Percentiles rank a stretch among this genome's conserved stretches.
Conservation (phyloP, 2,113 vertebrate genomes). For the Macaca nemestrina region DNA sequence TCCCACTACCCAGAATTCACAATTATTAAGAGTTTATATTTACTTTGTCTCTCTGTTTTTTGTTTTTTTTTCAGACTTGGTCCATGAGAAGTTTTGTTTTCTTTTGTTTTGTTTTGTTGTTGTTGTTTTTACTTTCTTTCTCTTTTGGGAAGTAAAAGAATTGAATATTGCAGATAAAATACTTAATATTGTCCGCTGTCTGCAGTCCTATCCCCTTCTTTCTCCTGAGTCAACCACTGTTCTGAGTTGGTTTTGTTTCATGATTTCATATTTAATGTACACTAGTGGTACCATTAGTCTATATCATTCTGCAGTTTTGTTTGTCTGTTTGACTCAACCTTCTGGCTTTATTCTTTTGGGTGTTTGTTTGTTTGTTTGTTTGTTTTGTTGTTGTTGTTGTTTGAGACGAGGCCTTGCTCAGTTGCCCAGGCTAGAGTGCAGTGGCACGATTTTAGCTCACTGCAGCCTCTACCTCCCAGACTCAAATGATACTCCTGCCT, state of each 20-base stretch:
- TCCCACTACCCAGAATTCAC: constrained; percentile 1
- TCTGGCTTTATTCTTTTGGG: background rate
- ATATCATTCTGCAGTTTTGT: background rate
- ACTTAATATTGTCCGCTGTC: background rate
- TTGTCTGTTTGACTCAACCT: background rate
- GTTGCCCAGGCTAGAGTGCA: too few relatives aligned
- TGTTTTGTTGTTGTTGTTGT: too few relatives aligned
- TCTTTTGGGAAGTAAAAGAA: constrained; percentile 30
- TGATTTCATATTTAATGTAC: constrained; percentile 1
- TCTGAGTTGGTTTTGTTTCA: background rate
- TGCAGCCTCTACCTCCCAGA: too few relatives aligned
- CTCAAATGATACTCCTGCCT: too few relatives aligned
- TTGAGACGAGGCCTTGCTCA: too few relatives aligned
- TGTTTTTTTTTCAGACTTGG: too few relatives aligned
- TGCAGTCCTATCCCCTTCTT: background rate
- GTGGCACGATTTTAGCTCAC: too few relatives aligned
- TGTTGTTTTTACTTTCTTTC: background rate
- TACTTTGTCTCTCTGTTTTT: constrained; percentile 25
- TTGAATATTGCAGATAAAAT: background rate
- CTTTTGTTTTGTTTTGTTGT: too few relatives aligned
- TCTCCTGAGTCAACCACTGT: background rate
- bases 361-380: too few relatives aligned
- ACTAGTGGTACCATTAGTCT: background rate
- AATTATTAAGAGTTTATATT: constrained; percentile 8
- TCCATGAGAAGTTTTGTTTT: too few relatives aligned